Conservation (phyloP, 2,797 vertebrate genomes). For the Syngnathus acus region DNA sequence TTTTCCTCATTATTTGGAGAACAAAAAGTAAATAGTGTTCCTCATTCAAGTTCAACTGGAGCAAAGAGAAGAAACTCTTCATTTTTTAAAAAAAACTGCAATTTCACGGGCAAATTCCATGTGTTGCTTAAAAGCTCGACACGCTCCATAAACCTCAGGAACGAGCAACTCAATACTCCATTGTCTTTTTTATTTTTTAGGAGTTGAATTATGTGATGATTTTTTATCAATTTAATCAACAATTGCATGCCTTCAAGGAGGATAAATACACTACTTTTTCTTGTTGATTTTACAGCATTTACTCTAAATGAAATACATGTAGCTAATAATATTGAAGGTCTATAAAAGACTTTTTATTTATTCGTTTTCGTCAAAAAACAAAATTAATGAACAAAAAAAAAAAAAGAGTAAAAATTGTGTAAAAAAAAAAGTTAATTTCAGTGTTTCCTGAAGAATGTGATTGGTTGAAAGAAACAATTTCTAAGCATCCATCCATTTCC, state of each 20-base stretch:
- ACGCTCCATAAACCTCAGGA: not conserved
- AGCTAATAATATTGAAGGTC: not conserved
- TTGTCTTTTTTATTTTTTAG: not conserved
- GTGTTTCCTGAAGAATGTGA: no score
- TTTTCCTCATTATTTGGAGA: not conserved
- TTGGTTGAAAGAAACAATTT: no score
- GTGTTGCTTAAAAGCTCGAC: not conserved
- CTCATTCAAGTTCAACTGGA: not conserved
- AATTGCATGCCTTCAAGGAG: not conserved
- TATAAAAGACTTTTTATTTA: no score
- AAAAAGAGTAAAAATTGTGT: no score
- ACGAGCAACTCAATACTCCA: not conserved
- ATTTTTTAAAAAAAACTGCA: not conserved
- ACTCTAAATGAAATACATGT: not conserved
- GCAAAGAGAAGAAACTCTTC: not conserved
- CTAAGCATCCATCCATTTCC: no score
- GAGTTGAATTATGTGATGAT: not conserved
- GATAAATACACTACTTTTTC: not conserved
- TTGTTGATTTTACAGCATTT: not conserved
- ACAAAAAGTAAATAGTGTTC: not conserved
- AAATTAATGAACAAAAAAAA: no score
- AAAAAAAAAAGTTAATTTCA: no score
- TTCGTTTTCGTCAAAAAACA: no score
- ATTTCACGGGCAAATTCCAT: not conserved
- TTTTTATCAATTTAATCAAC: not conserved